Conservation (phyloP, 2,888 invertebrate genomes). For the Hofmannophila pseudospretella region DNA sequence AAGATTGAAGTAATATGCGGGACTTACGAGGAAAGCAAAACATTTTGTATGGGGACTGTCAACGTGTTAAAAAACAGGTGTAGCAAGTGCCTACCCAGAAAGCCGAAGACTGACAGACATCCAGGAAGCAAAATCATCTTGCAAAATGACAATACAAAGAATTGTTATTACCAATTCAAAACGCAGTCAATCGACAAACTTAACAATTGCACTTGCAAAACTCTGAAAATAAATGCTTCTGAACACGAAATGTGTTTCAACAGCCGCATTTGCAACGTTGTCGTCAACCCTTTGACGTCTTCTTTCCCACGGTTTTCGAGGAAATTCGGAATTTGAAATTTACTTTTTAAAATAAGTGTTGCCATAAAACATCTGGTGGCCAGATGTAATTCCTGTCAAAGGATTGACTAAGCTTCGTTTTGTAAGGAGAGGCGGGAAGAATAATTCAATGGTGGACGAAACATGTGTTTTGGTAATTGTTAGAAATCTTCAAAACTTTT, state of each 20-base stretch:
- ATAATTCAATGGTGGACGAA: not conserved
- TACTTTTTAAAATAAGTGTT: conserved; percentile 26
- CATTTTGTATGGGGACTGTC: too few relatives aligned
- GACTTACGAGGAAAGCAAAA: too few relatives aligned
- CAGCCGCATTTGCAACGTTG: conserved; percentile 6
- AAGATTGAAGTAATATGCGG: too few relatives aligned
- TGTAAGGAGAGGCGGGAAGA: not conserved
- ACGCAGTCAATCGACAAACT: conserved; percentile 8
- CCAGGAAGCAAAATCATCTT: conserved; percentile 20
- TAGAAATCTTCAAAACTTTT: not conserved
- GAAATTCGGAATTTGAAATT: conserved; percentile 29
- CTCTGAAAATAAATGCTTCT: not conserved
- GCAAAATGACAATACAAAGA: conserved; percentile 21
- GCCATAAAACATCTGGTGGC: conserved; percentile 30
- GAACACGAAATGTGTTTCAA: not conserved
- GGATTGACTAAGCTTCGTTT: not conserved
- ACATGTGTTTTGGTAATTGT: not conserved
- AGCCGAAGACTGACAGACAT: too few relatives aligned
- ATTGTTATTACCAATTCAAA: conserved; percentile 28
- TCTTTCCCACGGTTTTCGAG: conserved; percentile 32
- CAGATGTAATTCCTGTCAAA: conserved; percentile 18
- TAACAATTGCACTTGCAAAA: not conserved
- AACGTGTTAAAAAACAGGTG: conserved; percentile 4
- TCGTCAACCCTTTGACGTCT: conserved; percentile 10
- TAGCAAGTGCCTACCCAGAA: not conserved